Base-by-base conservation (phyloP, 2,888 invertebrate species). In the Endotricha flammealis region DNA sequence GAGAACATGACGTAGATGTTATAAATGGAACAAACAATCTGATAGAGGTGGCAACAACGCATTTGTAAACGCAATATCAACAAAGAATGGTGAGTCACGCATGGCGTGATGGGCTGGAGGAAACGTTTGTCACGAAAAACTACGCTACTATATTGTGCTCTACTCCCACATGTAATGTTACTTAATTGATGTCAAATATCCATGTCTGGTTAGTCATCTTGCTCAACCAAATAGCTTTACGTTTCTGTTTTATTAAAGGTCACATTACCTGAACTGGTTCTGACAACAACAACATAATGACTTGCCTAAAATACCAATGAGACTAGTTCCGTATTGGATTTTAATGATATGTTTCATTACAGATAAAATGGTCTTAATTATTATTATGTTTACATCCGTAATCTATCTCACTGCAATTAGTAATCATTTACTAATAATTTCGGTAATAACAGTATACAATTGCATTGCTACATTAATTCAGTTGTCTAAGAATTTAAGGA, bases 91-190 rank as follows among this genome's bases (percentile, higher is more conserved):
- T 76, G 74, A 78, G 68, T 80, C 78, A 78, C 63, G 64, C 65
- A 62, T 69, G 60, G 63, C 66, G 55, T 33, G 72, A 69, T 72
- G 61, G 61, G 60, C 64, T 54, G 56, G 57, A 68, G 67, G 67
- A 73, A 73, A 67, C 54, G 59, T 64, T 73, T 68, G 72, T 69
- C 71, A 77, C 69, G 66, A 72, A 65, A 70, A 64, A 66, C 10
- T 61, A 49, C 49, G 48, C 39, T 32, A 45, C 34, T 29, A 31
- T 20, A 20, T 20, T 8, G 20, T 20, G 4, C 8, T 12, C 22
- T 28, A 39, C 25, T 38, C 24, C 24, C 32, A 38, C 14, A 35
- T 28, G 16, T 25, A 16, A 27, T 11, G 11, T 33, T 33, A 17
- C 16, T 36, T 41, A 32, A 32, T 35, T 14, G 24, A 32, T 29